Base-by-base conservation (phyloP, 2,888 invertebrate species). In the Arge pagana region DNA sequence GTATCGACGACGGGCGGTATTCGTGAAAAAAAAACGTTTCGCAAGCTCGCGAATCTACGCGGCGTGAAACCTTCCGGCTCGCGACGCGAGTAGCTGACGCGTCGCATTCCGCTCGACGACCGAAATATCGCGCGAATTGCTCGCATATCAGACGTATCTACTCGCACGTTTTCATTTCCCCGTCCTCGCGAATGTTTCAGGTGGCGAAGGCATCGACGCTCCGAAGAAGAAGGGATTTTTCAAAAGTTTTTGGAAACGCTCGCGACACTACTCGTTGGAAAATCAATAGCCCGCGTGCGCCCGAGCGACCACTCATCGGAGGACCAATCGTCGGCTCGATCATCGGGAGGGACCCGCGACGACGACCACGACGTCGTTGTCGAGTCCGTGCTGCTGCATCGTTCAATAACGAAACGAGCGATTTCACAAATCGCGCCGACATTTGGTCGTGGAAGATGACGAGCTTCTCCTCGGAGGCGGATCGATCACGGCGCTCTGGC, bases 171-270 rank as follows among this genome's bases (percentile, higher is more conserved):
- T 28, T 28, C 21, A 8, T 30, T 19, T 19, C n/a, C 26, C 4
- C 21, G 23, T 40, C 11, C 10, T 19, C 51, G 18, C 24, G 23
- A 69, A 57, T 67, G 69, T 77, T 77, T 65, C 82, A 86, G 87
- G 85, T 66, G 86, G 86, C 66, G 87, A 87, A 62, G 82, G 81
- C 60, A 80, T 80, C 55, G 83, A 83, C 40, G 83, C 83, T 66
- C 88, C 89, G 62, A 91, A 90, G 79, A 90, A 91, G 76, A 90
- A 89, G 78, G 90, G 92, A 60, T 91, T 93, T 78, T 93, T 93
- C 81, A 89, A 90, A 78, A 90, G 85, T 76, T 86, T 92, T 65
- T 93, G 92, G 92, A 92, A 92, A 78, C 85, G 89, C 68, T 91
- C 91, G 62, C 86, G 90, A 62, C 90, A 91, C 74, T 89, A 91